Evolutionary conservation across 2,113 vertebrate genomes (phyloP), one percentile per base, ranked within the genome.

Genomic region (Petaurus breviceps): DNA sequence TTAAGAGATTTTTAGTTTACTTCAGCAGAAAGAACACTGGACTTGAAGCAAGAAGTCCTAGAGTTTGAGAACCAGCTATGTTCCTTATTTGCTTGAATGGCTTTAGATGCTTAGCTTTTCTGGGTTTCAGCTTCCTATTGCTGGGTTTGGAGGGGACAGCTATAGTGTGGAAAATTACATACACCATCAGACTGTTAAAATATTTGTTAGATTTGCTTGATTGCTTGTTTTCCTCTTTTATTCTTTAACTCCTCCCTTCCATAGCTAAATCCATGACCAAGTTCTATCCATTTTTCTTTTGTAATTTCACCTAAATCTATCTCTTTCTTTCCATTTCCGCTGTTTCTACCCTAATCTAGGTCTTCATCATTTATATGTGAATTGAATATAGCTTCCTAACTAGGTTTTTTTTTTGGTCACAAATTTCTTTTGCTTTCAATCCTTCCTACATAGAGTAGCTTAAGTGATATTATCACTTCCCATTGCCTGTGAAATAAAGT

Each of bases 161-260:
- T 61, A 3, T 61, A 61, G 28, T 31, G 57, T 12, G 57, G 10
- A 31, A 61, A 61, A 61, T 31, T 61, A 61, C 57, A 12, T 31
- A 61, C 25, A 31, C 26, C 10, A 61, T 28, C 57, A 61, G 26
- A 61, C 28, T 61, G 55, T 61, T 68, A 31, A 37, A 37, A 68
- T 68, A 37, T 68, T 37, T 68, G 57, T 68, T 68, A 37, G 31
- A 37, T 68, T 37, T 68, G 11, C 61, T 68, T 37, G 61, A 68
- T 68, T 14, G 28, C 31, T 68, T 68, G 16, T 37, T 37, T 14
- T 37, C 28, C 25, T 57, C 26, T 57, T 57, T 57, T 93, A 92
- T 93, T 94, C 90, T 95, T 91, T 96, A 31, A 52, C 23, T 68
- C 53, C 53, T 26, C 25, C 54, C 54, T 55, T 26, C 3, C 54